Evolutionary conservation across 1,140 invertebrate species (phyloP).

Genomic region (Monochamus saltuarius): DNA sequence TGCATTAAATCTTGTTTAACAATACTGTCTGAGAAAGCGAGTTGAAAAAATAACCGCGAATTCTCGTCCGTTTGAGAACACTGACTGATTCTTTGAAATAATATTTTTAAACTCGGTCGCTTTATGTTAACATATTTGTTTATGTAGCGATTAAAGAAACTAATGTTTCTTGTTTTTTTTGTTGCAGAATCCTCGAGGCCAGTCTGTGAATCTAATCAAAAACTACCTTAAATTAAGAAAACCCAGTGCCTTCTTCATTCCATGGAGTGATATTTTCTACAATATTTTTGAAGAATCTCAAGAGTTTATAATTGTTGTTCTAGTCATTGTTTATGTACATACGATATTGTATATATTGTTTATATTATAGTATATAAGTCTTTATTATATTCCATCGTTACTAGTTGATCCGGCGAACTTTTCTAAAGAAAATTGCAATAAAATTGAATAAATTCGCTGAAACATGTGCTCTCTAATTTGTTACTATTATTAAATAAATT

Average conservation of each 20-base stretch:
- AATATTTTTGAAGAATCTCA: constrained; percentile 33
- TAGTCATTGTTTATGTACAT: constrained; percentile 47
- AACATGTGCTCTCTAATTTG: not conserved
- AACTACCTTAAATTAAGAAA: constrained; percentile 20
- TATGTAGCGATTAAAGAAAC: not conserved
- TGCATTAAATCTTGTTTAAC: constrained; percentile 25
- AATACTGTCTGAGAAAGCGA: constrained; percentile 43
- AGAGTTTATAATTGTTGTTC: constrained; percentile 45
- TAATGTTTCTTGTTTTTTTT: constrained; percentile 32
- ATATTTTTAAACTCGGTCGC: not conserved
- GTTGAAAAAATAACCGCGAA: constrained; percentile 33
- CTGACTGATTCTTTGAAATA: not conserved
- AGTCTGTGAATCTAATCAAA: constrained; percentile 31
- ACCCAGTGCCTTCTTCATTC: constrained; percentile 46
- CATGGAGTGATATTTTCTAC: constrained; percentile 45
- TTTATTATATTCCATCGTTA: constrained; percentile 14
- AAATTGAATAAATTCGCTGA: constrained; percentile 1
- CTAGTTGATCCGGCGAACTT: constrained; percentile 7
- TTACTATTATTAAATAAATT: constrained; percentile 3
- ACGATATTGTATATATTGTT: constrained; percentile 45
- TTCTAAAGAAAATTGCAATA: constrained; percentile 5
- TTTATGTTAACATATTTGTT: too few relatives aligned
- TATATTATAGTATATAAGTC: constrained; percentile 25
- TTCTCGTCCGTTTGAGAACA: not conserved
- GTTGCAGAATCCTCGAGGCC: constrained; percentile 43